Evolutionary conservation across 2,888 invertebrate species (phyloP).

Genomic region (Oxyteleia sp.): DNA sequence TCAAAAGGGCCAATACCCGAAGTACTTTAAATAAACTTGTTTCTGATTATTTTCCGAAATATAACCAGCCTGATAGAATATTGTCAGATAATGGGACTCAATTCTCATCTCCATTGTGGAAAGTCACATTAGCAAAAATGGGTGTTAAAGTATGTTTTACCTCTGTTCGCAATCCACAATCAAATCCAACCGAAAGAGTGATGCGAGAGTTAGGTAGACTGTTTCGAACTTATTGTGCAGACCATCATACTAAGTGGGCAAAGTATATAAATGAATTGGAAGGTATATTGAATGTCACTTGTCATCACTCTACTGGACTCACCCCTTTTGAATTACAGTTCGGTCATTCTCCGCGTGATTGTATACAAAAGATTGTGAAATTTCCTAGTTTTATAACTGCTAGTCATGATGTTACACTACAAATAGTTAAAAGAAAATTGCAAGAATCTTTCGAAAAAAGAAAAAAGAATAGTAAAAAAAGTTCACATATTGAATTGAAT

Average conservation of each 20-base stretch:
- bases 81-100: conserved; percentile 41
- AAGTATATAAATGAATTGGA: conserved; percentile 53
- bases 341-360: conserved; percentile 22
- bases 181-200: conserved; percentile 75
- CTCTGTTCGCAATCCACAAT: conserved; percentile 42
- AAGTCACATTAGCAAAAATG: conserved; percentile 10
- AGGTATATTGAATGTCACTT: conserved; percentile 22
- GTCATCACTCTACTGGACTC: conserved; percentile 58
- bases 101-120: conserved; percentile 31
- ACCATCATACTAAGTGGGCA: conserved; percentile 64
- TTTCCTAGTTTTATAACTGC: neutral
- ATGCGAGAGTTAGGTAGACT: conserved; percentile 75
- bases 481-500: neutral
- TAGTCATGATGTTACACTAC: neutral
- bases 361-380: conserved; percentile 2
- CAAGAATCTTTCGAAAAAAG: neutral
- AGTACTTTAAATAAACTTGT: conserved; percentile 16
- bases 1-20: conserved; percentile 40
- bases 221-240: conserved; percentile 62
- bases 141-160: conserved; percentile 22
- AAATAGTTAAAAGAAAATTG: neutral
- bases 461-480: neutral
- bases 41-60: conserved; percentile 26
- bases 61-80: conserved; percentile 15
- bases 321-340: conserved; percentile 60